Evolutionary conservation across 1,140 invertebrate species (phyloP), one percentile per base, ranked within the genome.

Genomic region (Scaptomyza hsui): DNA sequence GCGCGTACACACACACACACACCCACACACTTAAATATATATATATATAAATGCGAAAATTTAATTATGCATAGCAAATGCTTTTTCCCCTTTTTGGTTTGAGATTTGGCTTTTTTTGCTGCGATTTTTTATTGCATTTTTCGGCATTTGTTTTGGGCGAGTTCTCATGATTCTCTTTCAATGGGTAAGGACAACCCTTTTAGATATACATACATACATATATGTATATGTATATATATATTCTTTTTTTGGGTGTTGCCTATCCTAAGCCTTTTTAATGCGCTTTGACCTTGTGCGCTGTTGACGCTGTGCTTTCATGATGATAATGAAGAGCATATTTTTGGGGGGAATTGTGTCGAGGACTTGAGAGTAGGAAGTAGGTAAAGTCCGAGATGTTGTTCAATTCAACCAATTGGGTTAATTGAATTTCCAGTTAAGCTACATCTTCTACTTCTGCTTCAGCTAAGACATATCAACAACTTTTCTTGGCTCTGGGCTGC

Each of bases 61-160:
- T 73, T 85, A 85, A 85, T 85, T 85, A 85, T 85, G 73, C 81
- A 64, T 59, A 65, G 61, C 78, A 76, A 75, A 72, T 85, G 78
- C 13, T 57, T 62, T 71, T 79, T 61, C 15, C 16, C 52, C 49
- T 1, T 48, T 71, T 75, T 67, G 16, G 9, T 39, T 24, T 49
- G 51, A 15, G 32, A 37, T 26, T 65, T 61, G n/a, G n/a, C n/a
- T 60, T 53, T 51, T 42, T 53, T 42, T 21, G 15, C 53, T 59
- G 59, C 47, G 67, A 83, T 76, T 83, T 80, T 70, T 76, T 85
- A 76, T 82, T 85, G 61, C 76, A 80, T 70, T 85, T 29, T 78
- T 48, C 49, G 48, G 49, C 41, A 75, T 80, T 76, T 79, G 68
- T 61, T 53, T 49, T 60, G 42, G 42, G 44, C 41, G 18, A 48